phyloP scores from a whole-genome alignment of 2,113 vertebrate species.

The Percina caprodes region DNA sequence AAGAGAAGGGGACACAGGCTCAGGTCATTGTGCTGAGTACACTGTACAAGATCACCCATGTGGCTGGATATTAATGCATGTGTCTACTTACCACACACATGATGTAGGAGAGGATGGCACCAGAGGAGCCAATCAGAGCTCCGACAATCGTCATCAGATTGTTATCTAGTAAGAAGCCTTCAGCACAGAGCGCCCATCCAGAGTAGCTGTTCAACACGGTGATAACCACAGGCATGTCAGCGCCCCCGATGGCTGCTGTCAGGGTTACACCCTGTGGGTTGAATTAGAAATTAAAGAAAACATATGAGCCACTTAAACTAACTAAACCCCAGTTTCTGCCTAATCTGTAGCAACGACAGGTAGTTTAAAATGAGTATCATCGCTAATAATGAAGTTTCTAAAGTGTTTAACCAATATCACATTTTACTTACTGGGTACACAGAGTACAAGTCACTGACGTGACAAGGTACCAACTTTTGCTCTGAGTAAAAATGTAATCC shows the following conservation, averaged over 20 bases:
- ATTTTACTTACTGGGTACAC: background rate
- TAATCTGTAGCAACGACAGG: background rate
- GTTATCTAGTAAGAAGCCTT: conserved; percentile 86
- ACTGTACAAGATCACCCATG: background rate
- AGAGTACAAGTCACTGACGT: background rate
- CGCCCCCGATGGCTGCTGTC: conserved; percentile 86
- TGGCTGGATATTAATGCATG: background rate
- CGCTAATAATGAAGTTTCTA: background rate
- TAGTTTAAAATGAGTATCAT: no score
- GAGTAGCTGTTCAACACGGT: conserved; percentile 88
- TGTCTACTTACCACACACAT: conserved; percentile 87
- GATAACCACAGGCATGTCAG: conserved; percentile 89
- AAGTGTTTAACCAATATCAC: background rate
- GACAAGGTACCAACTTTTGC: background rate
- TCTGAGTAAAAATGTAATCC: background rate
- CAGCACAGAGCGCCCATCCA: conserved; percentile 86
- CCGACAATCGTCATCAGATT: conserved; percentile 88
- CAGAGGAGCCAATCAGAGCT: conserved; percentile 87
- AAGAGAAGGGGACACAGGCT: background rate
- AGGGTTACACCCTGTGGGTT: conserved; percentile 84
- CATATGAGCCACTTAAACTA: no score
- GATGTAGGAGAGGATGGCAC: conserved; percentile 88
- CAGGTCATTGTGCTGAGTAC: background rate
- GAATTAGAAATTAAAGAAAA: background rate
- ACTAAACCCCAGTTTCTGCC: background rate